phyloP scores from a whole-genome alignment of 2,113 vertebrate species.

The Brachionichthys hirsutus region DNA sequence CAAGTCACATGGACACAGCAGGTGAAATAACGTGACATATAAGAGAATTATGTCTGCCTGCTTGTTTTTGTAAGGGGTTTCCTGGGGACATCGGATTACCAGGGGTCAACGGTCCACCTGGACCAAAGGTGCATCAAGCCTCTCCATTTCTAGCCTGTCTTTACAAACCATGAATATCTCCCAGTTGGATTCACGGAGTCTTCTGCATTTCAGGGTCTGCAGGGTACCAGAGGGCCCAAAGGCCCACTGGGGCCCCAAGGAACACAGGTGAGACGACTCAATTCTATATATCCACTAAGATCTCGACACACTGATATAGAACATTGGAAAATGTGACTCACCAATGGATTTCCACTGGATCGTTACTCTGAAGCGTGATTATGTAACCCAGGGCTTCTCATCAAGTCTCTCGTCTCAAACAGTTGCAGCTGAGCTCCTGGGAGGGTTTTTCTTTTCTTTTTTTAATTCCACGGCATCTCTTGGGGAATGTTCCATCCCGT shows the following conservation, averaged over 20 bases:
- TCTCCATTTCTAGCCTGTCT: not conserved
- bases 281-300: not conserved
- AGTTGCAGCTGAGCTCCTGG: slow-evolving; percentile 7
- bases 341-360: slow-evolving; percentile 27
- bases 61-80: slow-evolving; percentile 85
- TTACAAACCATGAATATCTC: not conserved
- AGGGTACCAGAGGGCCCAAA: slow-evolving; percentile 85
- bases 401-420: slow-evolving; percentile 24
- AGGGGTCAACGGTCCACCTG: slow-evolving; percentile 91
- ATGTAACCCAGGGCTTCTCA: not conserved
- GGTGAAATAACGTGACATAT: slow-evolving; percentile 1
- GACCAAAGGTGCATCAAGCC: slow-evolving; percentile 84
- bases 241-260: slow-evolving; percentile 90
- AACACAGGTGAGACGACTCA: slow-evolving; percentile 81
- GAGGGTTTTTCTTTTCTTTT: slow-evolving; percentile 10
- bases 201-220: slow-evolving; percentile 80
- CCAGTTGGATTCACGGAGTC: not conserved
- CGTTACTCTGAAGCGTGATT: slow-evolving; percentile 14
- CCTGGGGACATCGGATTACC: slow-evolving; percentile 95
- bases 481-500: slow-evolving; percentile 56
- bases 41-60: not conserved
- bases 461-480: slow-evolving; percentile 22
- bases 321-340: slow-evolving; percentile 39
- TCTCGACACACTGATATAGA: not conserved
- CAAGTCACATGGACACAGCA: slow-evolving; percentile 12